phyloP scores from a whole-genome alignment of 2,113 vertebrate genomes.

The Argyrosomus japonicus region DNA sequence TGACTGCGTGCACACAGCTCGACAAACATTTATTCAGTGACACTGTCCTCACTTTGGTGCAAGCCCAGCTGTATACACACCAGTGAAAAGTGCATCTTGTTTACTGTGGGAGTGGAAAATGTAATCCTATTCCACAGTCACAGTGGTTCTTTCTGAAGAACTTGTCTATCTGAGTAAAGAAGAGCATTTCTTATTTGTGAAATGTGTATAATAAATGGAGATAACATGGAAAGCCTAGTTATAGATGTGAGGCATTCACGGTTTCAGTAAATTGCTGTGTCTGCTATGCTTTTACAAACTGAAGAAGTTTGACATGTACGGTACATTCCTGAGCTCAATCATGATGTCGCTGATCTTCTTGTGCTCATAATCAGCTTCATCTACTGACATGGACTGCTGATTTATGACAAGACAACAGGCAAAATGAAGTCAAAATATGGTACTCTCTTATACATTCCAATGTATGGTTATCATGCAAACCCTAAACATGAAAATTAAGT shows the following conservation, averaged over 20 bases:
- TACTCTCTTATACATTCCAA: background rate
- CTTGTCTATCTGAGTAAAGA: background rate
- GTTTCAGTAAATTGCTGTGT: background rate
- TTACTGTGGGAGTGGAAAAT: constrained; percentile 51
- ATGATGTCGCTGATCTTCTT: background rate
- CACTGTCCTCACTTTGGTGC: constrained; percentile 61
- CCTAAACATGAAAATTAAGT: background rate
- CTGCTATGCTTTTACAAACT: background rate
- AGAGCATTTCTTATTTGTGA: background rate
- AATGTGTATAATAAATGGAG: constrained; percentile 1
- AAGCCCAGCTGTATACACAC: constrained; percentile 80
- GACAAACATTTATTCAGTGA: constrained; percentile 71
- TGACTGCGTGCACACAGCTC: constrained; percentile 48
- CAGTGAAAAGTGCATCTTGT: constrained; percentile 52
- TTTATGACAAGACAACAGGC: background rate
- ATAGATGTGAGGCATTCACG: background rate
- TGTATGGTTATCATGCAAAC: background rate
- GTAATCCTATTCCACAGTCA: background rate
- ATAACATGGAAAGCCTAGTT: background rate
- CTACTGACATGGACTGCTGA: background rate
- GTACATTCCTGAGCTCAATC: constrained; percentile 20
- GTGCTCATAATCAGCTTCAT: background rate
- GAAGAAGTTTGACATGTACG: background rate
- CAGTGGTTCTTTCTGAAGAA: background rate
- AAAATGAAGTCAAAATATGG: background rate